Evolutionary conservation across 2,113 vertebrate genomes (phyloP).

Genomic region (Clarias magur): DNA sequence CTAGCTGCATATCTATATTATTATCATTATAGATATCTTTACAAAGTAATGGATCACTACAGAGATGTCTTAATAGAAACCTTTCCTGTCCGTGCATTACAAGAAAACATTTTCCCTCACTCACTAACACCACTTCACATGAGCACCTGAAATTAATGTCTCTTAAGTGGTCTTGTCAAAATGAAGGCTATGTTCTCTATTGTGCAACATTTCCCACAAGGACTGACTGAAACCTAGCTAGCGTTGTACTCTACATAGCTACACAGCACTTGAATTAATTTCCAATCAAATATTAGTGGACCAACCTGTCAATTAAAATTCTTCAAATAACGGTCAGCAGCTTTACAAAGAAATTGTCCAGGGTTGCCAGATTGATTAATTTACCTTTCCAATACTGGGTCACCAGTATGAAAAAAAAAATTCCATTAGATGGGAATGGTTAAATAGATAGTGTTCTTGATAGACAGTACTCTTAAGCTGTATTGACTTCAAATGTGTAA

Average conservation of each 20-base stretch:
- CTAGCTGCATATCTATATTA: too few relatives aligned
- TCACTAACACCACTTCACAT: not conserved
- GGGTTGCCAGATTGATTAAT: not conserved
- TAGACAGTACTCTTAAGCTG: not conserved
- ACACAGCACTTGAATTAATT: not conserved
- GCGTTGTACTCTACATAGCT: not conserved
- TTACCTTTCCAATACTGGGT: not conserved
- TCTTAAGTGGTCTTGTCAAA: not conserved
- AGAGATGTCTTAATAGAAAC: not conserved
- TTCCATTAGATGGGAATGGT: not conserved
- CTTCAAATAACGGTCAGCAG: not conserved
- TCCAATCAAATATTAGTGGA: not conserved
- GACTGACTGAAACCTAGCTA: not conserved
- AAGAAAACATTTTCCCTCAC: not conserved
- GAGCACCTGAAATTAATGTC: not conserved
- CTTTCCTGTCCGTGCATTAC: not conserved
- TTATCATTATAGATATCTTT: not conserved
- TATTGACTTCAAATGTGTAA: not conserved
- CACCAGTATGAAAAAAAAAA: not conserved
- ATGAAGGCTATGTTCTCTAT: not conserved
- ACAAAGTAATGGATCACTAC: not conserved
- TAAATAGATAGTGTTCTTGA: not conserved
- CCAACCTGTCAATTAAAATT: not conserved
- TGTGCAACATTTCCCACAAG: not conserved
- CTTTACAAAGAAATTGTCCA: not conserved